phyloP scores from a whole-genome alignment of 2,888 invertebrate species.

The Serrognathus titanus region DNA sequence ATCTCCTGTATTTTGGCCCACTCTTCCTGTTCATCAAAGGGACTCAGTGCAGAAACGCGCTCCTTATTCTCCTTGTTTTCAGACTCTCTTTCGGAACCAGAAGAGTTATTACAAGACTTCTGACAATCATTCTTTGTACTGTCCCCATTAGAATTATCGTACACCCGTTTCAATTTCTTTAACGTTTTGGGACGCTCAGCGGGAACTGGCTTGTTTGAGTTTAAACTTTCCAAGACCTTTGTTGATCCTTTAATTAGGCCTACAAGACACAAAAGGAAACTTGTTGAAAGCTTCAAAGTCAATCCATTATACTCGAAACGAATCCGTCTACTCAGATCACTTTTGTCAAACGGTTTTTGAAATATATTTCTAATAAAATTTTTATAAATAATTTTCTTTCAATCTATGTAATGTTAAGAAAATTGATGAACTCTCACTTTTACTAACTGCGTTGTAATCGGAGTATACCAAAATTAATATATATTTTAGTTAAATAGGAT shows the following conservation, averaged over 20 bases:
- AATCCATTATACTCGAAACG: too few species aligned
- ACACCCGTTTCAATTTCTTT: slow-evolving; percentile 70
- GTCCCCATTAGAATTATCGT: slow-evolving; percentile 51
- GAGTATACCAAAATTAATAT: too few species aligned
- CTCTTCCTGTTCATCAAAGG: slow-evolving; percentile 92
- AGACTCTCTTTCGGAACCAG: slow-evolving; percentile 44
- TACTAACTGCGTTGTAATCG: too few species aligned
- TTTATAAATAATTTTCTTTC: neutral
- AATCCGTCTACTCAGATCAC: too few species aligned
- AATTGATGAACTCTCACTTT: too few species aligned
- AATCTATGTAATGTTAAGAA: too few species aligned
- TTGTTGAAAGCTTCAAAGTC: too few species aligned
- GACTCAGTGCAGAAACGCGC: slow-evolving; percentile 68
- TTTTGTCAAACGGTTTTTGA: too few species aligned
- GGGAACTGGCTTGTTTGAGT: slow-evolving; percentile 56
- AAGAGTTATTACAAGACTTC: slow-evolving; percentile 41
- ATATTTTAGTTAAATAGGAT: too few species aligned
- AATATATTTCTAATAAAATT: neutral
- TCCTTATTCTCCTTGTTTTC: slow-evolving; percentile 55
- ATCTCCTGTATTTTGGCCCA: slow-evolving; percentile 96
- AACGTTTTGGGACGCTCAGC: slow-evolving; percentile 73
- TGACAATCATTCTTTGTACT: slow-evolving; percentile 37
- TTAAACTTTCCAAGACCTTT: slow-evolving; percentile 63
- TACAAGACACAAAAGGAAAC: slow-evolving; percentile 41
- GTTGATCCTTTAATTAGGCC: slow-evolving; percentile 82